Evolutionary conservation across 2,888 invertebrate species (phyloP).

Genomic region (Calameuta idolon): DNA sequence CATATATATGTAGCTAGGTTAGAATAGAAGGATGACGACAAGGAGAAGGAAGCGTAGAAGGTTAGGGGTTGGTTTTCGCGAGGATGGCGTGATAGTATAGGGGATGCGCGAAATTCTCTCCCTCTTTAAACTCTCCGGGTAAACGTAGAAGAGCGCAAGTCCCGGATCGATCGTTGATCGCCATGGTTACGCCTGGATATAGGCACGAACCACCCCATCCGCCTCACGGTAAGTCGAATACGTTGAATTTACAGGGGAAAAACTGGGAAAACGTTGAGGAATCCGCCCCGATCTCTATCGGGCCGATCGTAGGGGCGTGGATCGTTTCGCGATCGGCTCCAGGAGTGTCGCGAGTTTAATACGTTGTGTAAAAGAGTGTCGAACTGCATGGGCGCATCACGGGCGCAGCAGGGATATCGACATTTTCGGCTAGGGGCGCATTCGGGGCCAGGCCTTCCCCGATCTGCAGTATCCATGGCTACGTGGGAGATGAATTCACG

Average conservation of each 20-base stretch:
- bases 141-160: slow-evolving; percentile 50
- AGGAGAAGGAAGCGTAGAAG: not conserved
- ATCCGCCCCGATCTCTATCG: slow-evolving; percentile 11
- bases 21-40: not conserved
- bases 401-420: slow-evolving; percentile 60
- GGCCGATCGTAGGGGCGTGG: slow-evolving; percentile 8
- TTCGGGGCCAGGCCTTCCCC: slow-evolving; percentile 49
- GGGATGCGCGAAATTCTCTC: slow-evolving; percentile 1
- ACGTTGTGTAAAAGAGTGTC: slow-evolving; percentile 22
- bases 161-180: slow-evolving; percentile 60
- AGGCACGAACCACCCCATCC: slow-evolving; percentile 33
- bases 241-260: slow-evolving; percentile 20
- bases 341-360: not conserved
- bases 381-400: slow-evolving; percentile 49
- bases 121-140: slow-evolving; percentile 10
- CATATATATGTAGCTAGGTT: not conserved
- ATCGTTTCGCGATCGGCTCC: slow-evolving; percentile 8
- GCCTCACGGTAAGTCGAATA: slow-evolving; percentile 35
- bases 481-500: slow-evolving; percentile 50
- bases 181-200: slow-evolving; percentile 59
- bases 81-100: not conserved
- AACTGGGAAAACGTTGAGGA: slow-evolving; percentile 1
- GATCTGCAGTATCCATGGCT: slow-evolving; percentile 56
- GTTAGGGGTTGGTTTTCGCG: not conserved
- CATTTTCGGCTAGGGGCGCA: slow-evolving; percentile 64